Percentiles rank a stretch among this genome's conserved stretches.
phyloP scores from a whole-genome alignment of 2,888 invertebrate genomes.

The Cantharis rustica region DNA sequence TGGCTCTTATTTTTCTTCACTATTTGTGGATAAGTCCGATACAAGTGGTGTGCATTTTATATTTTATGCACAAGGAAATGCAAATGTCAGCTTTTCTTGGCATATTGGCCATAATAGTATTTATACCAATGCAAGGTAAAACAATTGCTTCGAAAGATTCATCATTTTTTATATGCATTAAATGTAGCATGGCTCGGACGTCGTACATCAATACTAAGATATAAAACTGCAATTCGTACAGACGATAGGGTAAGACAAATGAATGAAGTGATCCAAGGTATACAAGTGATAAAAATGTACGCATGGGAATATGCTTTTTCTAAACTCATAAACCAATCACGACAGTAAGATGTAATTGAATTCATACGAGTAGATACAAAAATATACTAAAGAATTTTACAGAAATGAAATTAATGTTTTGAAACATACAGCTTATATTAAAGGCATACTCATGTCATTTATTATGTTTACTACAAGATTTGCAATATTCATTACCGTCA shows the following conservation, averaged over 20 bases:
- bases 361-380: conserved; percentile 1
- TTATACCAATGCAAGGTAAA: conserved; percentile 66
- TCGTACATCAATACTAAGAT: conserved; percentile 57
- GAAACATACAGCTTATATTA: conserved; percentile 64
- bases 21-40: conserved; percentile 75
- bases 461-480: conserved; percentile 75
- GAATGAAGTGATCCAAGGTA: conserved; percentile 87
- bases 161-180: background rate
- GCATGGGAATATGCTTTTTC: conserved; percentile 90
- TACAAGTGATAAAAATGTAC: conserved; percentile 94
- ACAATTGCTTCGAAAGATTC: background rate
- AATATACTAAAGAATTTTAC: conserved; percentile 27
- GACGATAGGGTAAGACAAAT: conserved; percentile 84
- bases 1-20: conserved; percentile 69
- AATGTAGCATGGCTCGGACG: conserved; percentile 59
- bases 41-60: conserved; percentile 64
- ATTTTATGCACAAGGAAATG: conserved; percentile 60
- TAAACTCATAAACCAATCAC: conserved; percentile 56
- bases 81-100: conserved; percentile 58
- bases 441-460: conserved; percentile 70
- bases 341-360: conserved; percentile 35
- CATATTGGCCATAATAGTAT: conserved; percentile 60
- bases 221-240: conserved; percentile 73
- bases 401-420: conserved; percentile 62
- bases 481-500: conserved; percentile 70